phyloP scores from a whole-genome alignment of 1,140 invertebrate species.

The Drosophila miranda region DNA sequence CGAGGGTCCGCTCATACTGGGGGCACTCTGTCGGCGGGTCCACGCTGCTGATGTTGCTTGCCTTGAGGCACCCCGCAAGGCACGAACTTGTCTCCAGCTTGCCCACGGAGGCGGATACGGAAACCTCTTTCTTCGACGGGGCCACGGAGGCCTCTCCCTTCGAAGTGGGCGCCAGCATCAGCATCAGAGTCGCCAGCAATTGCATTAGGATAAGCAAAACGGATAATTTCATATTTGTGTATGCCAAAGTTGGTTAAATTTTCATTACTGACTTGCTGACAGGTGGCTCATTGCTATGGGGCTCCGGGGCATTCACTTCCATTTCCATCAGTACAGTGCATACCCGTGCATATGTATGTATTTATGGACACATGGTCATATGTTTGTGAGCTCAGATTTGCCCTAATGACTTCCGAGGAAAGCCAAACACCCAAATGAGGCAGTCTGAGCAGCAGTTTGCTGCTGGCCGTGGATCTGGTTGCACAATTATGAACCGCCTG shows the following conservation, averaged over 20 bases:
- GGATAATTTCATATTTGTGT: conserved; percentile 66
- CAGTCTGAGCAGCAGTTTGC: conserved; percentile 67
- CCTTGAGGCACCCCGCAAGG: conserved; percentile 2
- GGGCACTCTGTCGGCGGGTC: conserved; percentile 11
- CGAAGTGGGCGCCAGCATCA: conserved; percentile 8
- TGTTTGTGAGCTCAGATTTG: conserved; percentile 13
- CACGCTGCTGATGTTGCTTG: neutral
- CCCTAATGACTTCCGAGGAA: conserved; percentile 66
- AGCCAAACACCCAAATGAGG: conserved; percentile 66
- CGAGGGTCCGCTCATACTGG: conserved; percentile 10
- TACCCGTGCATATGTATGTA: too few relatives aligned
- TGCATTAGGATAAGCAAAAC: conserved; percentile 51
- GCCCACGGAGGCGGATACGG: neutral
- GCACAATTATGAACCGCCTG: conserved; percentile 60
- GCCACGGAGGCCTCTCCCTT: conserved; percentile 18
- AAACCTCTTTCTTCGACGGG: conserved; percentile 3
- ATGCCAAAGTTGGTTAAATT: conserved; percentile 46
- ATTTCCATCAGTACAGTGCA: too few relatives aligned
- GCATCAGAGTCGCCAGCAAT: conserved; percentile 3
- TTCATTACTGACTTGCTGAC: conserved; percentile 62
- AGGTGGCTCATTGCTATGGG: conserved; percentile 37
- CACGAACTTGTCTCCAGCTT: neutral
- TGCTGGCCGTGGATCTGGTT: conserved; percentile 56
- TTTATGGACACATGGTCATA: neutral
- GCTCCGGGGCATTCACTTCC: conserved; percentile 5